Evolutionary conservation across 2,888 invertebrate species (phyloP).

Genomic region (Oasisia sp.): DNA sequence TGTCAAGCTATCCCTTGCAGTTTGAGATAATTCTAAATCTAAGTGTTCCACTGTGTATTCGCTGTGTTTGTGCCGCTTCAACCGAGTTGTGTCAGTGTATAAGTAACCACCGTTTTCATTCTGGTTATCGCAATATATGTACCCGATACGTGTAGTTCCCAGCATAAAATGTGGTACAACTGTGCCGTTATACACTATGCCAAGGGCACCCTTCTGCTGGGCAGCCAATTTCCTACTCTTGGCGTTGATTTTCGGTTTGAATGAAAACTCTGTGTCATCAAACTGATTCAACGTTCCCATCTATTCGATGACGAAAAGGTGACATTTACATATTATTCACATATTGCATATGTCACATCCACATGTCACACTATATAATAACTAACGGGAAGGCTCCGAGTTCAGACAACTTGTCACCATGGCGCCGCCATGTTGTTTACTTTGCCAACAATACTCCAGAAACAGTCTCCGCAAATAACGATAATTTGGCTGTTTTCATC

Average conservation of each 20-base stretch:
- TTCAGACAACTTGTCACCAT: slow-evolving; percentile 10
- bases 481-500: slow-evolving; percentile 1
- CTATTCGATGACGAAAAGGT: neutral
- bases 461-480: neutral
- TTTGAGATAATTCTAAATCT: neutral
- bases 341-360: neutral
- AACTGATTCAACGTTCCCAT: neutral
- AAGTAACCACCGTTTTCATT: neutral
- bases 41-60: neutral
- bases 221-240: slow-evolving; percentile 1
- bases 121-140: neutral
- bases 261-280: slow-evolving; percentile 10
- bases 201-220: neutral
- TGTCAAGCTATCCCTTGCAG: neutral
- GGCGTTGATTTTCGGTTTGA: neutral
- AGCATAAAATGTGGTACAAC: neutral
- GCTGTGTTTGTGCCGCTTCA: neutral
- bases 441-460: neutral
- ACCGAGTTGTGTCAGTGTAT: neutral
- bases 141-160: neutral
- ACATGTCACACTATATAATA: neutral
- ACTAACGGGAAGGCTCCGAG: neutral
- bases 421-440: slow-evolving; percentile 17
- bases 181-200: neutral
- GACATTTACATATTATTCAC: neutral